These are phyloP conservation scores for Calliopum simillimum DNA, from an alignment of 2,888 invertebrate genomes.

Conservation along the genomic window DNA sequence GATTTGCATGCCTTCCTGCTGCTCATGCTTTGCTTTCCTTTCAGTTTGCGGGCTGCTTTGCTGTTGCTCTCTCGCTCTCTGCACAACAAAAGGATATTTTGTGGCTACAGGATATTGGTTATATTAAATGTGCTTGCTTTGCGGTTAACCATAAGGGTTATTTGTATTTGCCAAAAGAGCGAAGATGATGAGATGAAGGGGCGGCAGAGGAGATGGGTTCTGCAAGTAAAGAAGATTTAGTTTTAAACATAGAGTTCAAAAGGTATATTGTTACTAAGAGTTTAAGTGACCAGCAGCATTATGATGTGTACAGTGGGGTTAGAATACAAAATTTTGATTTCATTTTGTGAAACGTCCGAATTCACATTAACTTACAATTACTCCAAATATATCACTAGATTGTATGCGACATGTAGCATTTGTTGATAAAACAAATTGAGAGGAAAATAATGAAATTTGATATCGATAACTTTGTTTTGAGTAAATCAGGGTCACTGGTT, in stretches of 20 bases:
- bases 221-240: background rate
- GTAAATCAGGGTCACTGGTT: too few relatives aligned
- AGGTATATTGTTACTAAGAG: background rate
- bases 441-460: too few relatives aligned
- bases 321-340: too few relatives aligned
- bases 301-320: background rate
- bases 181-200: background rate
- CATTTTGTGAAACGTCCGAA: too few relatives aligned
- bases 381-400: too few relatives aligned
- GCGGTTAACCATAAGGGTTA: slow-evolving; percentile 52
- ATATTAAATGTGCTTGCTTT: slow-evolving; percentile 58
- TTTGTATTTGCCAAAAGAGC: slow-evolving; percentile 12
- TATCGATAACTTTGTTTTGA: too few relatives aligned
- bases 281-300: slow-evolving; percentile 14
- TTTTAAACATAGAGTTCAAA: background rate
- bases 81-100: slow-evolving; percentile 38
- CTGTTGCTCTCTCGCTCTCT: slow-evolving; percentile 1
- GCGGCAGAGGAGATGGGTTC: background rate
- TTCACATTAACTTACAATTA: too few relatives aligned
- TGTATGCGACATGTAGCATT: too few relatives aligned
- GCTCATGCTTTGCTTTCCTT: background rate
- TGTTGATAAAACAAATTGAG: too few relatives aligned
- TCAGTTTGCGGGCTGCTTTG: background rate
- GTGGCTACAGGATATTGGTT: slow-evolving; percentile 48
- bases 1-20: slow-evolving; percentile 11